Evolutionary conservation across 1,140 invertebrate species (phyloP).

Genomic region (Musca domestica): DNA sequence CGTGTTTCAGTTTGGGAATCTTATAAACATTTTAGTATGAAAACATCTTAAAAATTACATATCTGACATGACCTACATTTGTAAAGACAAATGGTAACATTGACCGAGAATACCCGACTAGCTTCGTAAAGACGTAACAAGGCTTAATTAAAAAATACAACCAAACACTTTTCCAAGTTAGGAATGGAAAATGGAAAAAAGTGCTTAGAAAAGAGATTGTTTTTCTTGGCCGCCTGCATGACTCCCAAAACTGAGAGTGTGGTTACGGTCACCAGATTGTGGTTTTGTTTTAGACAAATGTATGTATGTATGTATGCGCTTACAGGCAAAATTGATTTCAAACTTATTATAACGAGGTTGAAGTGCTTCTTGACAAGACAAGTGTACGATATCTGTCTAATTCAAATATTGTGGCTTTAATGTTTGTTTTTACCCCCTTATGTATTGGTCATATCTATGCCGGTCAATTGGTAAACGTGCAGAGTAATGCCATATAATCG

Average conservation of each 20-base stretch:
- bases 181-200: not conserved
- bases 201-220: not conserved
- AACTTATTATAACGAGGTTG: no score
- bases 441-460: no score
- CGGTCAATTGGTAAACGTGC: no score
- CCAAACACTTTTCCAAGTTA: not conserved
- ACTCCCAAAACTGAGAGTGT: no score
- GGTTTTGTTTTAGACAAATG: not conserved
- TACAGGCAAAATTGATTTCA: no score
- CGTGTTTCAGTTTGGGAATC: no score
- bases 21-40: no score
- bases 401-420: constrained; percentile 8
- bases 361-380: not conserved
- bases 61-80: not conserved
- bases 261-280: no score
- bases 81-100: not conserved
- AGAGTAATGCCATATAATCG: no score
- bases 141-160: not conserved
- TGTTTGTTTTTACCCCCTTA: not conserved
- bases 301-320: not conserved
- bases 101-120: not conserved
- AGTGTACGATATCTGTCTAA: constrained; percentile 3
- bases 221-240: not conserved
- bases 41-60: no score
- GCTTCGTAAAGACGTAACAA: not conserved